Evolutionary conservation across 2,113 vertebrate species (phyloP), one percentile per base, ranked within the genome.

Genomic region (Tragelaphus buxtoni): DNA sequence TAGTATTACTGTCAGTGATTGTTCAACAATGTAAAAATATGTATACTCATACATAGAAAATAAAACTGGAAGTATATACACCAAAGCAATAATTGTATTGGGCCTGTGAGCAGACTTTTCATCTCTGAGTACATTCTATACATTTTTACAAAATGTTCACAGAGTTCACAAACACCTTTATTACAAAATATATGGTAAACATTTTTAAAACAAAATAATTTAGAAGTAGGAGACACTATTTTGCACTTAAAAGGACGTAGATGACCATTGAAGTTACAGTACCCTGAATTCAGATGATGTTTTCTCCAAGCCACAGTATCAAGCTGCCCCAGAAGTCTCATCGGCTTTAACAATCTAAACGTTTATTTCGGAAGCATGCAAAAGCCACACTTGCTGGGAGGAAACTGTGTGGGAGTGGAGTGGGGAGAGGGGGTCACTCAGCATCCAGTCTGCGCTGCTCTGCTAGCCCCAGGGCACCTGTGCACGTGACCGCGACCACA

Each of bases 401-500:
- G 49, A 76, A 47, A 18, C 42, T 61, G 1, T 13, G 9, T 5
- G 45, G 5, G 13, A 4, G 13, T 30, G 30, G 35, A 26, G 22
- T 24, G 22, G 5, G 35, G 35, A 42, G 69, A 42, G 69, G 4
- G 17, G 5, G 10, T 30, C 9, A 20, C 20, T 47, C 30, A 45
- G 56, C 12, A n/a, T 17, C 22, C 32, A 5, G 9, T 4, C 11
- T 42, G 45, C 2, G 20, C 65, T 87, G 7, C 9, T 92, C 28
- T 53, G 22, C 0, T 5, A 28, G 14, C 24, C 69, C 26, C 17
- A 83, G 53, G 56, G 32, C 49, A 51, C 20, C 28, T 91, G 47
- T 45, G 32, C 42, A 22, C 20, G 0, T 0, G 0, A 24, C 69
- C 0, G 0, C 0, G 0, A 24, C 69, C 0, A 0, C 9, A 72